Base-by-base conservation (phyloP, 2,797 vertebrate genomes). In the Sebastolobus alascanus region DNA sequence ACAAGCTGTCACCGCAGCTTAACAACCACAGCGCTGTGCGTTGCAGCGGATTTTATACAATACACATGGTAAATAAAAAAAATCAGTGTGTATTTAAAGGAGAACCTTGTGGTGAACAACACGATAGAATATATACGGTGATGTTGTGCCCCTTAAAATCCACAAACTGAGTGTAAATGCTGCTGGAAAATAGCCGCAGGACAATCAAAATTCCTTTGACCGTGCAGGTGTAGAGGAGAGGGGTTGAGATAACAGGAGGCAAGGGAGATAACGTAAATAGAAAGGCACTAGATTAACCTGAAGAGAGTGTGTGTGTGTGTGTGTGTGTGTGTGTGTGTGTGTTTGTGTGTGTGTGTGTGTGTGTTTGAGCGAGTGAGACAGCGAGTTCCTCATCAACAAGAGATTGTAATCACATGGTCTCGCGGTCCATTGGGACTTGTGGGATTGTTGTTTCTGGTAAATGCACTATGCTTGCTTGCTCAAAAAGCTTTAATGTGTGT, bases 151-250 rank as follows among this genome's bases (percentile, higher is more conserved):
- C 27, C 5, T 18, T 18, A 5, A 67, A 54, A 31, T 14, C 16
- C 58, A 29, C 9, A 50, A 22, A 20, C 22, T n/a, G 55, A 40
- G 71, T 35, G n/a, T 74, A 35, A 64, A 29, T 63, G 11, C 65
- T 63, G 43, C 64, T 25, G 43, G 25, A 29, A 37, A 59, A 50
- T 52, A 27, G 8, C n/a, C 6, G 5, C 27, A 70, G 7, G 55
- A 73, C 2, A 63, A 40, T 60, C 12, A n/a, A n/a, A 67, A 76
- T 70, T n/a, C 59, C 40, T 46, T 68, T 82, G 68, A 80, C 29
- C 10, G 6, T 43, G 33, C 22, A 52, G 22, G 31, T 67, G 7
- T 3, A 11, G 50, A 77, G 12, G 25, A 64, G 50, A 75, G n/a
- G 13, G 16, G 31, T 71, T 25, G 50, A 66, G 64, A 78, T 11